Conservation (phyloP, 2,888 invertebrate genomes). For the Phania funesta region DNA sequence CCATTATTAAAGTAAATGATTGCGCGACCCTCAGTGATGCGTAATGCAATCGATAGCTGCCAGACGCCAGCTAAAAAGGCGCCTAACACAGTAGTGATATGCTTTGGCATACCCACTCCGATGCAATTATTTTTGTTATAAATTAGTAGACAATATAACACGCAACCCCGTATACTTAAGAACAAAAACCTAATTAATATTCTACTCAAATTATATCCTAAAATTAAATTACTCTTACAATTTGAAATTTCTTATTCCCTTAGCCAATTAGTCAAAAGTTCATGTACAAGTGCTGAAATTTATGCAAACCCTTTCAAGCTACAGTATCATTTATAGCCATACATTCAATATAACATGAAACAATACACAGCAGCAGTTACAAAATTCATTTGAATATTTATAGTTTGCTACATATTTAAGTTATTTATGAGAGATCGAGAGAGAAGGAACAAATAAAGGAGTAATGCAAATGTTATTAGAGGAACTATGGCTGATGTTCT, state of each 20-base stretch:
- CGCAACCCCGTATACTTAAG: too few species aligned
- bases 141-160: too few species aligned
- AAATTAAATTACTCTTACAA: not conserved
- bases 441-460: not conserved
- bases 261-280: not conserved
- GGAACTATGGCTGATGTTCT: too few species aligned
- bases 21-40: too few species aligned
- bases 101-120: too few species aligned
- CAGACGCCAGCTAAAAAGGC: too few species aligned
- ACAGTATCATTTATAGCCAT: constrained; percentile 5
- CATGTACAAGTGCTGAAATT: not conserved
- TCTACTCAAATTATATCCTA: not conserved
- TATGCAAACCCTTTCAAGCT: not conserved
- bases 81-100: too few species aligned
- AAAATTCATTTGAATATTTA: constrained; percentile 32
- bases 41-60: too few species aligned
- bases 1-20: too few species aligned
- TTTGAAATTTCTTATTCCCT: constrained; percentile 13
- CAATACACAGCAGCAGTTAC: not conserved
- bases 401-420: not conserved
- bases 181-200: not conserved
- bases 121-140: too few species aligned
- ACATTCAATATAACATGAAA: constrained; percentile 26
- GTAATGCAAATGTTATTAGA: constrained; percentile 45
- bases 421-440: not conserved